Evolutionary conservation across 1,140 invertebrate species (phyloP), one percentile per base, ranked within the genome.

Genomic region (Vanessa tameamea): DNA sequence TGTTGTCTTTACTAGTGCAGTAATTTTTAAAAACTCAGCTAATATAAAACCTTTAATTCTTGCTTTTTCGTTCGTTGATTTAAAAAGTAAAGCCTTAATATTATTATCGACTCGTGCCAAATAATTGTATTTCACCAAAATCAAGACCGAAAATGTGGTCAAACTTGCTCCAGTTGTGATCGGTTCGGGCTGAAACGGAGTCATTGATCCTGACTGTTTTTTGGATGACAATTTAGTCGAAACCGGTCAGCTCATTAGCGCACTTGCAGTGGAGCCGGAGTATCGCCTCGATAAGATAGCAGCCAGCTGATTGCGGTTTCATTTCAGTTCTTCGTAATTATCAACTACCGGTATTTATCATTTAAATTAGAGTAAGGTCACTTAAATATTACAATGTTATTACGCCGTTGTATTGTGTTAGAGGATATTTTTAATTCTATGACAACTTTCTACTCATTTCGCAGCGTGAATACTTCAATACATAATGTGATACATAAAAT

Each of bases 151-250:
- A 23, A 23, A 37, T 61, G 57, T 37, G 57, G 57, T 61, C 57
- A 61, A 61, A 61, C 57, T 37, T 51, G 26, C 23, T 63, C 69
- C 57, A 43, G 69, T 51, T 64, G 23, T 31, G 14, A 61, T 61
- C 57, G 57, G 23, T 37, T 15, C n/a, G 48, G 48, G 26, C 15
- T 55, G 53, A 55, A 55, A 55, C 53, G 31, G 31, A 53, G 69
- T 71, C 69, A 71, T 63, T 71, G 69, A 71, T 71, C 69, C 69
- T 71, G 47, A 47, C 11, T 48, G 8, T 47, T 51, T 63, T 69
- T 69, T 63, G 68, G 55, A 43, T 14, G 59, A 14, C 50, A 64
- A 53, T 70, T 70, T 63, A 51, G 69, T 57, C 43, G 55, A 26
- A 71, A 71, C 69, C 69, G 69, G 69, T 71, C 31, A 15, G 5